These are phyloP conservation scores for Brachyptera risi DNA, from an alignment of 2,888 invertebrate species.

Conservation along the genomic window DNA sequence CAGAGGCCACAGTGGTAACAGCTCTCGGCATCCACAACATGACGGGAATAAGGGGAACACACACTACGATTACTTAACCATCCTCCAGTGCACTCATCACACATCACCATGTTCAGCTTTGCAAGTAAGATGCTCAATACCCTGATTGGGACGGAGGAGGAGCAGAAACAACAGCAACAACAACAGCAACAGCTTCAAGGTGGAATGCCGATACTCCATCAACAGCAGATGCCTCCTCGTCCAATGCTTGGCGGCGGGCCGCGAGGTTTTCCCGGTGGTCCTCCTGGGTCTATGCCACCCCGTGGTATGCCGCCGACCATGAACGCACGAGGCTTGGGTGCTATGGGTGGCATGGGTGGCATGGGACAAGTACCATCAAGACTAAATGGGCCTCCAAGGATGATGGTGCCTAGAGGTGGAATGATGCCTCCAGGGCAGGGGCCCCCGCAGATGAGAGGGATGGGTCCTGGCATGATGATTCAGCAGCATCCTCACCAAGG, in stretches of 20 bases:
- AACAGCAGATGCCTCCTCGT: conserved; percentile 29
- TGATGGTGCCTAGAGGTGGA: conserved; percentile 29
- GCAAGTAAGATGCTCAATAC: conserved; percentile 47
- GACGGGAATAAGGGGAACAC: no score
- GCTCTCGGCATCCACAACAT: background rate
- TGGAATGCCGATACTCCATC: conserved; percentile 30
- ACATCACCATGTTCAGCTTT: conserved; percentile 46
- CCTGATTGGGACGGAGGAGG: conserved; percentile 44
- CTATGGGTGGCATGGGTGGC: conserved; percentile 30
- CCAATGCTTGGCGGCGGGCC: conserved; percentile 33
- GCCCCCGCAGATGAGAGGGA: conserved; percentile 27
- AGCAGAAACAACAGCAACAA: conserved; percentile 35
- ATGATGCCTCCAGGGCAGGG: conserved; percentile 10
- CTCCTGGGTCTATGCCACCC: conserved; percentile 31
- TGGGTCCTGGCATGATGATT: conserved; percentile 28
- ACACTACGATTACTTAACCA: no score
- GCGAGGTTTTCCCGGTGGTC: conserved; percentile 33
- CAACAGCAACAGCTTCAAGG: conserved; percentile 34
- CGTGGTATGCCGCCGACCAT: conserved; percentile 28
- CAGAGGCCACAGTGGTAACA: background rate
- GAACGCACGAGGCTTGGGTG: conserved; percentile 22
- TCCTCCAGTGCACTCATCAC: no score
- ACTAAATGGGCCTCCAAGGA: conserved; percentile 27
- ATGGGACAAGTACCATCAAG: conserved; percentile 28
- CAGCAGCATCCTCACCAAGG: conserved; percentile 25